Base-by-base conservation (phyloP, 35 echinoderm and acorn worm genomes). In the Ptychodera flava region DNA sequence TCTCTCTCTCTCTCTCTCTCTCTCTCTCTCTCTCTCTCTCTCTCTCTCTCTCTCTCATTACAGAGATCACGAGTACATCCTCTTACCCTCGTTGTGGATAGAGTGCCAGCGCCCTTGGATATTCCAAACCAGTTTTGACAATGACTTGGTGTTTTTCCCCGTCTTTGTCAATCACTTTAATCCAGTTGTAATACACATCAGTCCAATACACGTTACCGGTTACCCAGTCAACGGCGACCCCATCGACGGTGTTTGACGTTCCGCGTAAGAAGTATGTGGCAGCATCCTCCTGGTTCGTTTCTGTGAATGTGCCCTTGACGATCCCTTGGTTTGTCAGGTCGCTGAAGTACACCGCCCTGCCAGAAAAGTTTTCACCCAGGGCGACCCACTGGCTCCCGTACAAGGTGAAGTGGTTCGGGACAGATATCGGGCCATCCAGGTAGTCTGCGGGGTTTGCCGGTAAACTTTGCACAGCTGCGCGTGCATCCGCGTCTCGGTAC, bases 211-310 rank as follows among this genome's bases (percentile, higher is more conserved):
- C n/a, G 34, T 92, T 91, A 33, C 94, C 92, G 0, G 88, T 83
- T 34, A 94, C 79, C 93, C 93, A 99, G 76, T 99, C 96, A 0
- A 98, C 95, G 16, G 95, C 95, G 16, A 98, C 87, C 36, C 95
- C 95, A 64, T 64, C 45, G 6, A 64, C 45, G 6, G 45, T 64
- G 22, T 6, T 22, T 64, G 45, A 64, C 6, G 45, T 64, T 22
- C 45, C 45, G 6, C 45, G 45, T 64, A 64, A 12, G 22, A 64
- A 64, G 45, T 64, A 64, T 12, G 22, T 64, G 22, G 45, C 45
- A 64, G 45, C 45, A 64, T 64, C 45, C 22, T 64, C 45, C 22
- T 12, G 6, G 45, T 64, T 6, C 6, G 6, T 22, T 22, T 64
- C 45, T 22, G 45, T 64, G 22, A 64, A 64, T 64, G 45, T 64